Evolutionary conservation across 2,797 vertebrate species (phyloP).

Genomic region (Phylloscopus collybita): DNA sequence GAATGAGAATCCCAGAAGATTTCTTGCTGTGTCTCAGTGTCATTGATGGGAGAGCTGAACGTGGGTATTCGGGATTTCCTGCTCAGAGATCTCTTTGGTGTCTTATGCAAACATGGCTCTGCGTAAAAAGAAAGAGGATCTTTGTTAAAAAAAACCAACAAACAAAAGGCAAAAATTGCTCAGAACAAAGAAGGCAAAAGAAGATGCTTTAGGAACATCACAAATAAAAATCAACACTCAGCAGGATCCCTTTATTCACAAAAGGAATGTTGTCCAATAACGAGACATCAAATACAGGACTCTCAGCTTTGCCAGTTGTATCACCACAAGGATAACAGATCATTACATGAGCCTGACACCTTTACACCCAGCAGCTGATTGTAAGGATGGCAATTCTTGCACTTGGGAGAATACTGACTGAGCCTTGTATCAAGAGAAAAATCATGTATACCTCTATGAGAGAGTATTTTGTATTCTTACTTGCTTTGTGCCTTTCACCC

Average conservation of each 20-base stretch:
- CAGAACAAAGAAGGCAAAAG: background rate
- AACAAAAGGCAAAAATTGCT: background rate
- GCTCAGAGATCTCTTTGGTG: slow-evolving; percentile 71
- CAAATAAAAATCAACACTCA: background rate
- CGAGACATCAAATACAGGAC: background rate
- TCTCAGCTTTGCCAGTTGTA: background rate
- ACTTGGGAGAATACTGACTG: background rate
- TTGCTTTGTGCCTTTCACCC: background rate
- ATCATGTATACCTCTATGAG: background rate
- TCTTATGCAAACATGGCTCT: slow-evolving; percentile 74
- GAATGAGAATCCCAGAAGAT: slow-evolving; percentile 95
- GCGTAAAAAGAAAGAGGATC: slow-evolving; percentile 10
- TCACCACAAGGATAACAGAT: background rate
- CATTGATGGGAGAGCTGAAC: slow-evolving; percentile 85
- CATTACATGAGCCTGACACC: background rate
- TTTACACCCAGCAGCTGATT: background rate
- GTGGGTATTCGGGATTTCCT: slow-evolving; percentile 62
- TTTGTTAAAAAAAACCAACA: background rate
- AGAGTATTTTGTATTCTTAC: background rate
- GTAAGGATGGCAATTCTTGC: background rate
- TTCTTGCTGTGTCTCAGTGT: slow-evolving; percentile 87
- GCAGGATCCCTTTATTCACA: background rate
- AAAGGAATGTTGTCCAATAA: background rate
- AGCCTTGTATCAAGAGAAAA: background rate
- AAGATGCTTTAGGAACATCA: background rate